A percentile compares a stretch with the other conserved stretches of the same genome.
These are phyloP conservation scores for Brachionus koreanus DNA, from an alignment of 1,140 invertebrate genomes.

Conservation along the genomic window DNA sequence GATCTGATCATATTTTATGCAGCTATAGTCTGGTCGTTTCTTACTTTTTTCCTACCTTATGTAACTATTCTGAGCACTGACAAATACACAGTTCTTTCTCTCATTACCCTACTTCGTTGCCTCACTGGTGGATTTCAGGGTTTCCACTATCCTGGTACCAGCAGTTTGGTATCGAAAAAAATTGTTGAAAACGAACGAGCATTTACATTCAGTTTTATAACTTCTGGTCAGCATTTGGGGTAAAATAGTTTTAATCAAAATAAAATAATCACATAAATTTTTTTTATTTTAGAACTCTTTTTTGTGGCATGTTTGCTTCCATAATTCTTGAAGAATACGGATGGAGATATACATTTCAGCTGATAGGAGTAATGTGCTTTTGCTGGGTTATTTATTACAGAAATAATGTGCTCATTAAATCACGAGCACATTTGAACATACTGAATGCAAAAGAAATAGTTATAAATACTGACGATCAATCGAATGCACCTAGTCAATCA, in stretches of 20 bases:
- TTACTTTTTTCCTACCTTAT: conserved; percentile 61
- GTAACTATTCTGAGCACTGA: conserved; percentile 48
- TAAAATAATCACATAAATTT: not conserved
- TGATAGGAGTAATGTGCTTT: conserved; percentile 62
- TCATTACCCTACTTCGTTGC: conserved; percentile 65
- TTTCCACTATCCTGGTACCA: conserved; percentile 71
- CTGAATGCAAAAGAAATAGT: conserved; percentile 47
- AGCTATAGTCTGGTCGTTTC: conserved; percentile 66
- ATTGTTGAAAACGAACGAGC: conserved; percentile 66
- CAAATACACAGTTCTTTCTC: conserved; percentile 62
- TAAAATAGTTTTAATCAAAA: conserved; percentile 49
- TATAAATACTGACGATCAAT: conserved; percentile 29
- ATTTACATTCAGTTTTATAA: conserved; percentile 68
- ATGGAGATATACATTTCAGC: conserved; percentile 68
- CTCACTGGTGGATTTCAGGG: conserved; percentile 70
- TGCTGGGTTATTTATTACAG: conserved; percentile 42
- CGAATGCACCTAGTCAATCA: not conserved
- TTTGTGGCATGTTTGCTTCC: conserved; percentile 69
- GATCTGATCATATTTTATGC: conserved; percentile 66
- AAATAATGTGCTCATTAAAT: conserved; percentile 30
- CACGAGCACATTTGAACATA: conserved; percentile 13
- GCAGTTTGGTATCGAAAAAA: conserved; percentile 68
- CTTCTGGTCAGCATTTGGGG: conserved; percentile 64
- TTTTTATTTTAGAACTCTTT: conserved; percentile 63
- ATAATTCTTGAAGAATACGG: conserved; percentile 67